Percentiles rank a stretch among this genome's conserved stretches.
Evolutionary conservation across 2,797 vertebrate genomes (phyloP).

Genomic region (Erethizon dorsatum): DNA sequence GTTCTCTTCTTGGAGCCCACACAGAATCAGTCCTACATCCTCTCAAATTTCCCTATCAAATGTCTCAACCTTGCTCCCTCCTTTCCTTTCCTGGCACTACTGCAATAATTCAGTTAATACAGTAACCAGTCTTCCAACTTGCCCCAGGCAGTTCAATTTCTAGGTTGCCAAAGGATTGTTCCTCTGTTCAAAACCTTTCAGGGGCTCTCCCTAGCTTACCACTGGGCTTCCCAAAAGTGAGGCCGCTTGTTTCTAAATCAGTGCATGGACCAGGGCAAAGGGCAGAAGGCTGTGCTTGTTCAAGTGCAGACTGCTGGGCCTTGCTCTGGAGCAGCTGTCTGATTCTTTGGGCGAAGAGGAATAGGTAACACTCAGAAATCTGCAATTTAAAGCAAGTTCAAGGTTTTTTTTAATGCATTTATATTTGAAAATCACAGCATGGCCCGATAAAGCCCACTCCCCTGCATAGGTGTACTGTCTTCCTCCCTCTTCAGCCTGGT

Average conservation of each 20-base stretch:
- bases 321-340: not conserved
- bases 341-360: not conserved
- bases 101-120: not conserved
- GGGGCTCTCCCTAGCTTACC: too few species aligned
- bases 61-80: not conserved
- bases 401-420: not conserved
- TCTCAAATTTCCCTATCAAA: not conserved
- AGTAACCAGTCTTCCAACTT: not conserved
- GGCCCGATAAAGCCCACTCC: not conserved
- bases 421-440: not conserved
- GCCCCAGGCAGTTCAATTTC: not conserved
- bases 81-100: too few species aligned
- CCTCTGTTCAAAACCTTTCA: not conserved
- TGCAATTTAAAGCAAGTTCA: not conserved
- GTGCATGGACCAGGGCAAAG: not conserved
- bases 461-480: not conserved
- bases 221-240: not conserved
- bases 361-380: not conserved
- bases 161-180: not conserved
- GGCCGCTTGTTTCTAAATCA: not conserved
- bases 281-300: not conserved
- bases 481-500: accelerated
- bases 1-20: not conserved
- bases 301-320: not conserved
- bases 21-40: not conserved